These are phyloP conservation scores for Mirounga angustirostris DNA, from an alignment of 2,113 vertebrate species.

Conservation along the genomic window DNA sequence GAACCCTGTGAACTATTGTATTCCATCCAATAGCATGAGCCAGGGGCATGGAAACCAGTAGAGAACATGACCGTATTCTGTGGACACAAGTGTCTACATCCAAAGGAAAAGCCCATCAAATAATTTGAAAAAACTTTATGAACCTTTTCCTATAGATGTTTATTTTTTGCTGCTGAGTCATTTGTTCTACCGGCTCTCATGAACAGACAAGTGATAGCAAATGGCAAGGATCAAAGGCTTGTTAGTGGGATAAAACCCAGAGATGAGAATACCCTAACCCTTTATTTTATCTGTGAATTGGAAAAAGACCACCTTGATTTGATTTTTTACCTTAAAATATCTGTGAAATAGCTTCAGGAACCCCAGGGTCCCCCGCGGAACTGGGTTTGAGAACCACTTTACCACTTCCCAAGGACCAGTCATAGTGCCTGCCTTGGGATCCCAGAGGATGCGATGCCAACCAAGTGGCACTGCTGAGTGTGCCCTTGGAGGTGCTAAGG, in stretches of 20 bases:
- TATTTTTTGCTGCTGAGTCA: constrained; percentile 18
- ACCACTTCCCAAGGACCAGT: not conserved
- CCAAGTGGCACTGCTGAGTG: not conserved
- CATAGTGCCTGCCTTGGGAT: not conserved
- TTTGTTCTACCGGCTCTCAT: constrained; percentile 21
- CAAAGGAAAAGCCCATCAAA: not conserved
- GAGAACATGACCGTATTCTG: not conserved
- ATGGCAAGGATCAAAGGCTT: not conserved
- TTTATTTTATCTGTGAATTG: not conserved
- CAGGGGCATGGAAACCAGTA: not conserved
- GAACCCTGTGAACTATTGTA: fast-evolving
- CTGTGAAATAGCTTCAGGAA: not conserved
- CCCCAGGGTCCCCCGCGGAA: not conserved
- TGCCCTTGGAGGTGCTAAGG: not conserved
- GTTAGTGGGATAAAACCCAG: not conserved
- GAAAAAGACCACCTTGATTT: not conserved
- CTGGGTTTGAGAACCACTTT: not conserved
- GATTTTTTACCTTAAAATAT: not conserved
- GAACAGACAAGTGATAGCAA: not conserved
- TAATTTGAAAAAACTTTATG: not conserved
- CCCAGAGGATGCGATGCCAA: not conserved
- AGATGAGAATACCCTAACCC: not conserved
- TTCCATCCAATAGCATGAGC: fast-evolving
- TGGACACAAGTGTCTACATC: not conserved
- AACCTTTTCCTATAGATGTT: not conserved